Evolutionary conservation across 1,140 invertebrate species (phyloP), one percentile per base, ranked within the genome.

Genomic region (Drosophila repletoides): DNA sequence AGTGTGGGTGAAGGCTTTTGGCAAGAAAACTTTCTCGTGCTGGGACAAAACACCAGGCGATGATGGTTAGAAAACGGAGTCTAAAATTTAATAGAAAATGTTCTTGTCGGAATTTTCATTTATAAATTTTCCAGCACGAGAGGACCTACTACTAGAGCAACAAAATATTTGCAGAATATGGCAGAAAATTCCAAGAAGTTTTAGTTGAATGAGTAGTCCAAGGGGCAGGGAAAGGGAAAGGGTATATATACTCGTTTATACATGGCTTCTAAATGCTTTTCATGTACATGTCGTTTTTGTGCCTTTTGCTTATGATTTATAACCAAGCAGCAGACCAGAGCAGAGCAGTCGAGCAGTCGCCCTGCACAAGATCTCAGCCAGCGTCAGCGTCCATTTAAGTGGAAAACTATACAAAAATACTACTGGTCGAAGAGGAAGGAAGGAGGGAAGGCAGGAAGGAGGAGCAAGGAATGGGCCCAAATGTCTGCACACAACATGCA

Each of bases 41-140:
- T 56, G 49, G 55, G 67, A 74, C 53, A 52, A 59, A 63, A 34
- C 38, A 22, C 26, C 21, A 53, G 38, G 45, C 21, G 17, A 49
- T 28, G 55, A 48, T 63, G 71, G 69, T 46, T 40, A 68, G 60
- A 49, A 60, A 63, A 65, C 67, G 52, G 64, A 72, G 81, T 70
- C 72, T 17, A 60, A 76, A 86, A 84, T 84, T 80, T 84, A 87
- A 84, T 84, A 84, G 80, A 84, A 84, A 84, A 84, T 86, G 80
- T 84, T 84, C 80, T 84, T 84, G 80, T 86, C 79, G 81, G 80
- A 84, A 86, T 84, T 84, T 84, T 84, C 80, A 84, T 84, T 84
- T 84, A 84, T 75, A 84, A 86, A 84, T 84, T 86, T 80, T 66
- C 46, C 49, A 63, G 64, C 53, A 51, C 6, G 24, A 38, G 73